Percentiles rank a stretch among this genome's conserved stretches.
Conservation (phyloP, 1,140 invertebrate species). For the Pararge aegeria region DNA sequence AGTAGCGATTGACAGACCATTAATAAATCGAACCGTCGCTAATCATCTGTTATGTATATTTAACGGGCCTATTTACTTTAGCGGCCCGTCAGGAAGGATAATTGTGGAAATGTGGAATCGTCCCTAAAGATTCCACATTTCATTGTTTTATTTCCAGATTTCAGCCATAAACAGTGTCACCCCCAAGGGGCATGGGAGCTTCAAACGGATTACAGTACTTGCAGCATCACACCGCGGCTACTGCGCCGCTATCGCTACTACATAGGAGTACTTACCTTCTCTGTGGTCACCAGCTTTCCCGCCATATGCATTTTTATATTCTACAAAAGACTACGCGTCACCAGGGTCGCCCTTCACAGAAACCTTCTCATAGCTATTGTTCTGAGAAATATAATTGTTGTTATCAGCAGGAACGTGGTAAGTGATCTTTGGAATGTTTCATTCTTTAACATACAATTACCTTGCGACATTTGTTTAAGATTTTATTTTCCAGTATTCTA, state of each 20-base stretch:
- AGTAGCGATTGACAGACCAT: too few relatives aligned
- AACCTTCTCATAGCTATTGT: slow-evolving; percentile 80
- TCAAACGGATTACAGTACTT: slow-evolving; percentile 78
- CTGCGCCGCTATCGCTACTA: slow-evolving; percentile 73
- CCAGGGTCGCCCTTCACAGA: slow-evolving; percentile 78
- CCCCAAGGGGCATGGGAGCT: slow-evolving; percentile 74
- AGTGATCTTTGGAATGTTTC: slow-evolving; percentile 19
- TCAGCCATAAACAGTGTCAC: slow-evolving; percentile 75
- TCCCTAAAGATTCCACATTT: too few relatives aligned
- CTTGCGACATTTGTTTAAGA: too few relatives aligned
- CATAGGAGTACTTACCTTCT: slow-evolving; percentile 68
- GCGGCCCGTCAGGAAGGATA: too few relatives aligned
- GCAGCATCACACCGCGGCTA: slow-evolving; percentile 76
- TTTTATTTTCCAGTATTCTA: too few relatives aligned
- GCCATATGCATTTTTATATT: slow-evolving; percentile 78
- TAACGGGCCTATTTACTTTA: too few relatives aligned
- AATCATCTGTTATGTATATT: too few relatives aligned
- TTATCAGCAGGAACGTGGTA: slow-evolving; percentile 75
- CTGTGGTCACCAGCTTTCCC: slow-evolving; percentile 74
- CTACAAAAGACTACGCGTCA: slow-evolving; percentile 73
- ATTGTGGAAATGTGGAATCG: too few relatives aligned
- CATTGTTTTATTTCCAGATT: slow-evolving; percentile 50
- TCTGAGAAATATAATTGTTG: slow-evolving; percentile 77
- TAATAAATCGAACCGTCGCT: too few relatives aligned
- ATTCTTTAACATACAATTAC: too few relatives aligned